A percentile compares a stretch with the other conserved stretches of the same genome.
phyloP scores from a whole-genome alignment of 2,888 invertebrate species.

The Acanthoscelides obtectus region DNA sequence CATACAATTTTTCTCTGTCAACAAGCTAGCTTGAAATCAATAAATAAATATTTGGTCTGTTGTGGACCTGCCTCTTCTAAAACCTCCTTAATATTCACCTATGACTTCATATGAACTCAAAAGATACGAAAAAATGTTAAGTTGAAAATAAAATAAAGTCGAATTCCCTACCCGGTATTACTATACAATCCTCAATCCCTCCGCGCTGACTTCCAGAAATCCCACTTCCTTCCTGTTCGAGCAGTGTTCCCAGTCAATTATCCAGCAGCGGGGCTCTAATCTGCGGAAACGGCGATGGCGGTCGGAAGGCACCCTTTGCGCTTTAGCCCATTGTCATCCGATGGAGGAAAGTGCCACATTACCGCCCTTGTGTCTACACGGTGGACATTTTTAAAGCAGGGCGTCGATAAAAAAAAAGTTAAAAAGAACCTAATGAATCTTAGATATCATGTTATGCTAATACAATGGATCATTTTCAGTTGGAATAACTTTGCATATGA shows the following conservation, averaged over 20 bases:
- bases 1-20: too few relatives aligned
- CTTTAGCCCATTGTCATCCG: not conserved
- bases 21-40: too few relatives aligned
- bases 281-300: slow-evolving; percentile 40
- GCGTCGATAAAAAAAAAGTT: not conserved
- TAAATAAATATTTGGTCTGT: too few relatives aligned
- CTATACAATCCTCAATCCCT: not conserved
- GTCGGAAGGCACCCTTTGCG: slow-evolving; percentile 26
- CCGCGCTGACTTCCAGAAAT: not conserved
- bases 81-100: too few relatives aligned
- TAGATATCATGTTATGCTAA: too few relatives aligned
- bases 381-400: not conserved
- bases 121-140: too few relatives aligned
- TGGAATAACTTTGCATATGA: too few relatives aligned
- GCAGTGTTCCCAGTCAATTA: slow-evolving; percentile 39
- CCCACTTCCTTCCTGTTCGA: not conserved
- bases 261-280: slow-evolving; percentile 42
- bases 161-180: not conserved
- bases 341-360: not conserved
- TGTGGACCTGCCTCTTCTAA: too few relatives aligned
- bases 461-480: too few relatives aligned
- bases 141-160: not conserved
- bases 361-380: not conserved
- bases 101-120: too few relatives aligned
- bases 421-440: too few relatives aligned